Conservation (phyloP, 2,113 vertebrate genomes). For the Protobothrops flavoviridis region DNA sequence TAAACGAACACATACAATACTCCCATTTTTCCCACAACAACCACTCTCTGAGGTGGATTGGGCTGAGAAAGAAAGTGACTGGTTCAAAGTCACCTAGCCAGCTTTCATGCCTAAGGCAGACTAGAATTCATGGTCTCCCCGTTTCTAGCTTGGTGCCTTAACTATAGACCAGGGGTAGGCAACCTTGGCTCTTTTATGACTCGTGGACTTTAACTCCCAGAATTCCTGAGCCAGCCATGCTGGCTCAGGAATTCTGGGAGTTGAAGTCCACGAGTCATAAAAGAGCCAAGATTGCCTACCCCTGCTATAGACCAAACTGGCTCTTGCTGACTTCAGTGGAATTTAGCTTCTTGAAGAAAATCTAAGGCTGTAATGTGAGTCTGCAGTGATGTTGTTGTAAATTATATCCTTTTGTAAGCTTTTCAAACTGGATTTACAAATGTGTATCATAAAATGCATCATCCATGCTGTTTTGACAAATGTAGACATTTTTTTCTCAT, state of each 20-base stretch:
- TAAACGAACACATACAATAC: neutral
- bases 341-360: neutral
- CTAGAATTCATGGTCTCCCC: neutral
- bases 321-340: neutral
- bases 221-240: too few species aligned
- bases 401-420: neutral
- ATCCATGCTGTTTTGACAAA: neutral
- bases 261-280: too few species aligned
- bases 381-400: neutral
- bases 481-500: neutral
- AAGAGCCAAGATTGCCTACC: too few species aligned
- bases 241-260: too few species aligned
- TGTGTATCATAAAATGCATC: neutral
- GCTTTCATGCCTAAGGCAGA: neutral
- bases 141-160: neutral
- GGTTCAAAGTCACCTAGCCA: neutral
- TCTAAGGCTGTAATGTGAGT: neutral
- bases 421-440: neutral
- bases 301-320: neutral
- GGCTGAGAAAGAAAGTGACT: neutral
- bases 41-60: neutral
- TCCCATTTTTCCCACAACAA: neutral
- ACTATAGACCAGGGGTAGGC: neutral
- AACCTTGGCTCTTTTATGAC: too few species aligned
- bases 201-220: too few species aligned